A percentile compares a stretch with the other conserved stretches of the same genome.
Conservation (phyloP, 2,113 vertebrate species). For the Vanacampus margaritifer region DNA sequence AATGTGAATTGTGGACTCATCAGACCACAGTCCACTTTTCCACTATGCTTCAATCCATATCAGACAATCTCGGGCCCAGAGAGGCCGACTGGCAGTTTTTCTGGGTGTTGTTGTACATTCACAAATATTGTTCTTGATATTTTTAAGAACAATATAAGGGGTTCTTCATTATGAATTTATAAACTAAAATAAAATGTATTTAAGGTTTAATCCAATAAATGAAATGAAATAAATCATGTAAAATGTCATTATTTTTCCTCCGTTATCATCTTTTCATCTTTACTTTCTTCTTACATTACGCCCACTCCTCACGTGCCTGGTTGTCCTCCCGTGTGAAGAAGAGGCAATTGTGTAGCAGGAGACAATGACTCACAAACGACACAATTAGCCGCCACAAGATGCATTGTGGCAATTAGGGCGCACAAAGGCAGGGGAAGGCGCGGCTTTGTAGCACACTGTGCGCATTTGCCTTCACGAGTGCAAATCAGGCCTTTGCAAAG, state of each 20-base stretch:
- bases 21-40: no score
- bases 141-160: no score
- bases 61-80: no score
- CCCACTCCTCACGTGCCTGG: conserved; percentile 1
- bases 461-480: conserved; percentile 52
- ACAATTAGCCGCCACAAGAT: conserved; percentile 77
- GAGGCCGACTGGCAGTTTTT: no score
- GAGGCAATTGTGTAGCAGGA: conserved; percentile 58
- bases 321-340: conserved; percentile 50
- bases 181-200: no score
- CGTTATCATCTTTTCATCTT: conserved; percentile 1
- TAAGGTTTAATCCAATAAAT: no score
- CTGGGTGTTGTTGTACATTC: no score
- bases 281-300: conserved; percentile 15
- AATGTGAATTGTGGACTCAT: no score
- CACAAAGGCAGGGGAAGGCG: conserved; percentile 68
- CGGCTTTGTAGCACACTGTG: conserved; percentile 58
- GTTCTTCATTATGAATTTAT: no score
- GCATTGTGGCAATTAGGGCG: conserved; percentile 76
- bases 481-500: conserved; percentile 51
- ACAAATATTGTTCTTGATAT: no score
- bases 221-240: conserved; percentile 13
- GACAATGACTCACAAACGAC: conserved; percentile 66
- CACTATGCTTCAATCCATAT: no score
- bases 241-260: conserved; percentile 29